These are phyloP conservation scores for Phaedon cochleariae DNA, from an alignment of 2,888 invertebrate genomes.

Conservation along the genomic window DNA sequence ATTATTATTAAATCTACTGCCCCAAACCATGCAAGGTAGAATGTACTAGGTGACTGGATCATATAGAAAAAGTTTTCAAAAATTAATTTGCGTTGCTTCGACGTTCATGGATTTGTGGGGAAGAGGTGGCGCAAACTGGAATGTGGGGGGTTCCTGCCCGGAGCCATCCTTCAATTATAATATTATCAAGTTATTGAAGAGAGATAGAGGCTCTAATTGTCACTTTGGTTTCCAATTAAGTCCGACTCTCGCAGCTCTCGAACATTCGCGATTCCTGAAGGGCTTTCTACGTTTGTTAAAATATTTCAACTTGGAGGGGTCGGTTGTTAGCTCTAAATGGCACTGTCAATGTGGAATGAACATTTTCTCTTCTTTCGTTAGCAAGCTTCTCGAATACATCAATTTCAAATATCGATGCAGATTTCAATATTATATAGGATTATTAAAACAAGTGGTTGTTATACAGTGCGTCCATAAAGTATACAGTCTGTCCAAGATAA, in stretches of 20 bases:
- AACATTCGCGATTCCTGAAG: slow-evolving; percentile 46
- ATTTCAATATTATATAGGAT: too few species aligned
- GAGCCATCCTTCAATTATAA: slow-evolving; percentile 60
- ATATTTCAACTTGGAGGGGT: slow-evolving; percentile 33
- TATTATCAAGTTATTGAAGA: slow-evolving; percentile 57
- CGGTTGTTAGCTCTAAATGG: slow-evolving; percentile 32
- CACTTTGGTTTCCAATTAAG: slow-evolving; percentile 61
- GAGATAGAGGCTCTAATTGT: slow-evolving; percentile 56
- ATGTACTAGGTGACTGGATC: too few species aligned
- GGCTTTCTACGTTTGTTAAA: slow-evolving; percentile 40
- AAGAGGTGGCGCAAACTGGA: background rate
- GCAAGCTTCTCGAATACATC: too few species aligned
- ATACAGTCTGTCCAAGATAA: too few species aligned
- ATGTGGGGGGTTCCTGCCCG: slow-evolving; percentile 48
- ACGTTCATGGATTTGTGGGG: background rate
- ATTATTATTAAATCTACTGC: too few species aligned
- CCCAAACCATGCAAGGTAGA: too few species aligned
- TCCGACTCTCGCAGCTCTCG: slow-evolving; percentile 53
- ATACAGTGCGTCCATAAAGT: too few species aligned
- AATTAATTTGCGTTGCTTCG: too few species aligned
- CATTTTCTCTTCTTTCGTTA: background rate
- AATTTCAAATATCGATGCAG: too few species aligned
- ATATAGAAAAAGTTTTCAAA: too few species aligned
- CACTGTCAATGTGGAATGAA: slow-evolving; percentile 19
- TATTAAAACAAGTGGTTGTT: too few species aligned